Evolutionary conservation across 2,888 invertebrate species (phyloP), one percentile per base, ranked within the genome.

Genomic region (Drosophila quinaria): DNA sequence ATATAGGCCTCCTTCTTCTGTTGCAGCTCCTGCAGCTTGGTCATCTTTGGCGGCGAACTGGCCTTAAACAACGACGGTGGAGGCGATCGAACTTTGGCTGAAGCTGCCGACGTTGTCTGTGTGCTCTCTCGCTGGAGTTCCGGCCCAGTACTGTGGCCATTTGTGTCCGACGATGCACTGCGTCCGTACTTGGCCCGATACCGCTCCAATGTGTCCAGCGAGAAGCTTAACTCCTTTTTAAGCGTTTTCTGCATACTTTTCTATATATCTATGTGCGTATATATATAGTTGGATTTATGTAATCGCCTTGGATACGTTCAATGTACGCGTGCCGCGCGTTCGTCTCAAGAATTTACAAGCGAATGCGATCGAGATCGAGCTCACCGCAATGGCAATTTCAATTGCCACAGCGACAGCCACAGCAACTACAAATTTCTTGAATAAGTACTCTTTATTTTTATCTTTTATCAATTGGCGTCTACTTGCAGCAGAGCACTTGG

Each of bases 401-500:
- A n/a, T 19, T 39, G 29, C 15, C 15, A 29, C 22, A 19, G 50
- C 50, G 9, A 10, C n/a, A 52, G 15, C 37, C 15, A 51, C 51
- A 37, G 22, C 71, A 61, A 49, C 19, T 54, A 41, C 44, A 69
- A 70, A 72, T 80, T 73, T 41, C 78, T 84, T 78, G 87, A 67
- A 56, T 52, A 39, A 39, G 44, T 70, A 61, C 81, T 85, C 84
- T 86, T 87, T 87, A 87, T 88, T 90, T 89, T 85, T 88, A 85
- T 90, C 90, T 81, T 87, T 89, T 87, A 89, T 90, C 89, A 87
- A 89, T 90, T 78, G 74, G 78, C 74, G 74, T 35, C 41, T 42
- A 50, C 41, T 46, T 35, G 35, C 37, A 25, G 8, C 13, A 22
- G 31, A 50, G 60, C 31, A 33, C 62, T 73, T 54, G 65, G 64